Evolutionary conservation across 2,113 vertebrate genomes (phyloP).

Genomic region (Formicarius rufipectus): DNA sequence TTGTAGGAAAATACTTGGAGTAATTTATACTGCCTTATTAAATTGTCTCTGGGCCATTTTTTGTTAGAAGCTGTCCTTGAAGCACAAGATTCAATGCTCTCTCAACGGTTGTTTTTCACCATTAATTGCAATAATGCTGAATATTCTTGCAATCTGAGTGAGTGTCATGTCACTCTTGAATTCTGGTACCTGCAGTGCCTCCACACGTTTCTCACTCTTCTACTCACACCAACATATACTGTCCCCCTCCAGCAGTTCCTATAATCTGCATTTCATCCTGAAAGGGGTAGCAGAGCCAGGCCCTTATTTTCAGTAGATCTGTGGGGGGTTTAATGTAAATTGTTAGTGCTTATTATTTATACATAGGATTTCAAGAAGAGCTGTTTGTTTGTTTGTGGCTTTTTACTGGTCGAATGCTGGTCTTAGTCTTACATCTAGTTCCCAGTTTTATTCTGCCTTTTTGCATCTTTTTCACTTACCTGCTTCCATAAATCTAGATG

Average conservation of each 20-base stretch:
- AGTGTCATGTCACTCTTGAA: not conserved
- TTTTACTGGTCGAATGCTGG: not conserved
- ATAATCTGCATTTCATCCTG: not conserved
- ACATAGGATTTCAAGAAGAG: not conserved
- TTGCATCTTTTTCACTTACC: not conserved
- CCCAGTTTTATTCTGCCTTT: not conserved
- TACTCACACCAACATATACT: not conserved
- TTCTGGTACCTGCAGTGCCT: not conserved
- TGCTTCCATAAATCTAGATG: not conserved
- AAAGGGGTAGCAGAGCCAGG: not conserved
- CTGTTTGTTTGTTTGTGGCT: not conserved
- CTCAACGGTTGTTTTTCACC: not conserved
- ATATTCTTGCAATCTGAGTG: not conserved
- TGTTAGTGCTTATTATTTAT: not conserved
- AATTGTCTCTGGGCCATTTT: not conserved
- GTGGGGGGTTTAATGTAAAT: not conserved
- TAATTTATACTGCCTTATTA: not conserved
- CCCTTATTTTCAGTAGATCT: not conserved
- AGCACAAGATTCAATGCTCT: not conserved
- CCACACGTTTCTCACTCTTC: not conserved
- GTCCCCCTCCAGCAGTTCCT: not conserved
- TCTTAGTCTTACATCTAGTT: not conserved
- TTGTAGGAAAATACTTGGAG: not conserved
- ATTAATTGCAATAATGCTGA: not conserved
- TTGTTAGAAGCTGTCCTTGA: not conserved